Conservation (phyloP, 1,140 invertebrate species). For the Stegodyphus dumicola region DNA sequence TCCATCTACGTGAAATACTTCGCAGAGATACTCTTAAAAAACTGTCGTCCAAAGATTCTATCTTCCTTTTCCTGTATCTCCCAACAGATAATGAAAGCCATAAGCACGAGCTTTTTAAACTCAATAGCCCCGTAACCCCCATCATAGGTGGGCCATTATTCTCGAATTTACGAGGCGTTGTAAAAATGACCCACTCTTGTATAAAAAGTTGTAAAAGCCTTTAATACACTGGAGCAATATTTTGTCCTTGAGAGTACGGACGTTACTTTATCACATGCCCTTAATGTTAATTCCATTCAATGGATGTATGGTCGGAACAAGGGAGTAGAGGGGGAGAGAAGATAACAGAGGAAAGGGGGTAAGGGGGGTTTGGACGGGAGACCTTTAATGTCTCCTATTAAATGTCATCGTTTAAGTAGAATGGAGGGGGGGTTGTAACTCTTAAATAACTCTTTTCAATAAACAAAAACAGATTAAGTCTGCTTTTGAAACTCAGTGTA, state of each 20-base stretch:
- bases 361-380: neutral
- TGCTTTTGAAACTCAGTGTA: too few species aligned
- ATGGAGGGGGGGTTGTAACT: too few species aligned
- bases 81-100: constrained; percentile 42
- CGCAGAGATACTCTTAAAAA: too few species aligned
- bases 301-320: constrained; percentile 1
- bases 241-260: constrained; percentile 6
- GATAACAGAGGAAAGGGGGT: neutral
- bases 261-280: neutral
- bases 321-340: neutral
- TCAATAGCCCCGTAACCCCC: neutral
- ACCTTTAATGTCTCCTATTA: constrained; percentile 21
- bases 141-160: neutral
- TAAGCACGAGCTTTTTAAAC: constrained; percentile 43
- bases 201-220: constrained; percentile 36
- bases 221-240: constrained; percentile 27
- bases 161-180: constrained; percentile 33
- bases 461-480: too few species aligned
- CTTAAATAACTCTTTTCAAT: too few species aligned
- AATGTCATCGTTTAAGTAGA: constrained; percentile 14
- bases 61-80: neutral
- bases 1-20: too few species aligned
- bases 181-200: constrained; percentile 19
- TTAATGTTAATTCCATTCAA: constrained; percentile 42
- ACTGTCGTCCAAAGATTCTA: too few species aligned